Conservation (phyloP, 2,797 vertebrate genomes). For the Alfaro cultratus region DNA sequence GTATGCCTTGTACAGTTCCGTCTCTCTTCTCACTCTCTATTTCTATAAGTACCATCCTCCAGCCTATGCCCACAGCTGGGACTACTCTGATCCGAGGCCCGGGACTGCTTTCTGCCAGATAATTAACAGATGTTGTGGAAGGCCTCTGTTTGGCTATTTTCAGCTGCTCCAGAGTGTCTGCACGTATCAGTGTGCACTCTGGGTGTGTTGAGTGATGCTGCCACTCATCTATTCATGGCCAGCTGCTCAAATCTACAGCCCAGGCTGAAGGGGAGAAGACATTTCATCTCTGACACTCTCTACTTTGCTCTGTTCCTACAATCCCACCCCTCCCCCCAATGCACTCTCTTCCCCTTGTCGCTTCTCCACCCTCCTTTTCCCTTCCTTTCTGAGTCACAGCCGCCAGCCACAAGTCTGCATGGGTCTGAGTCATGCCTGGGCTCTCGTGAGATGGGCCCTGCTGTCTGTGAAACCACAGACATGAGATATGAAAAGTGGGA, state of each 20-base stretch:
- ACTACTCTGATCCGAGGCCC: conserved; percentile 71
- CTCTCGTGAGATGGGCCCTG: conserved; percentile 74
- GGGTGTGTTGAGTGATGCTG: conserved; percentile 53
- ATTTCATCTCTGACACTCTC: conserved; percentile 53
- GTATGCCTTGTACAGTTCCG: conserved; percentile 47
- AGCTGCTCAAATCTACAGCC: conserved; percentile 73
- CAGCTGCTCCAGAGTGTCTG: conserved; percentile 58
- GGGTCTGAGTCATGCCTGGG: conserved; percentile 77
- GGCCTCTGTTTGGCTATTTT: conserved; percentile 74
- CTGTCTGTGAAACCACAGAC: conserved; percentile 72
- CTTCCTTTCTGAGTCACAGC: conserved; percentile 74
- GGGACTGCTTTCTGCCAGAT: conserved; percentile 72
- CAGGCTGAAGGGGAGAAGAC: conserved; percentile 51
- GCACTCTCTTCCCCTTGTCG: conserved; percentile 31
- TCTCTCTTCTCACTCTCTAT: conserved; percentile 40
- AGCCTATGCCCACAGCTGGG: conserved; percentile 72
- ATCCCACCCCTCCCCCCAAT: conserved; percentile 5
- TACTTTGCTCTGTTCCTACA: conserved; percentile 34
- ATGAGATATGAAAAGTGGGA: conserved; percentile 75
- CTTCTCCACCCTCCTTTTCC: conserved; percentile 30
- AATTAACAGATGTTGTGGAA: conserved; percentile 82
- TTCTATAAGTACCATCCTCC: conserved; percentile 65
- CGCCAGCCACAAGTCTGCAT: conserved; percentile 77
- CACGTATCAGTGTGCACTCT: conserved; percentile 31
- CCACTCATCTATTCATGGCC: conserved; percentile 72